phyloP scores from a whole-genome alignment of 2,113 vertebrate genomes.

The Corynorhinus townsendii region DNA sequence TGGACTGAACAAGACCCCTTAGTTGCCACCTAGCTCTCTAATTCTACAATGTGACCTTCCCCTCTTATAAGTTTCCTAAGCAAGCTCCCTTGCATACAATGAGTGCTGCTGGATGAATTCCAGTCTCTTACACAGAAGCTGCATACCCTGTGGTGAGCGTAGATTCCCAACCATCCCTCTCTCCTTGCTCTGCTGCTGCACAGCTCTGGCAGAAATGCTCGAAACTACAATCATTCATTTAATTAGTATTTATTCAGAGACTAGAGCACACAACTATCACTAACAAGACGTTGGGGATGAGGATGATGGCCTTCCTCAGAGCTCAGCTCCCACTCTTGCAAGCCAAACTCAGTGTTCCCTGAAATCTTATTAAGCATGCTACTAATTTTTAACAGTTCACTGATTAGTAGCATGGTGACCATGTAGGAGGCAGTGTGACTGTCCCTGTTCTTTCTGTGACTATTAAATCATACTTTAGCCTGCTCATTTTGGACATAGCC shows the following conservation, averaged over 20 bases:
- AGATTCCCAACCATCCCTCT: background rate
- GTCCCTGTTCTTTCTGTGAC: conserved; percentile 3
- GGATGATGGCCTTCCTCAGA: background rate
- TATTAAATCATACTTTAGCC: conserved; percentile 16
- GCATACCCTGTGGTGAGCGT: background rate
- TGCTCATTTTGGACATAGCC: background rate
- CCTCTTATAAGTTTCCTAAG: background rate
- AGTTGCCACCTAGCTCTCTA: background rate
- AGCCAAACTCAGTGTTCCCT: background rate
- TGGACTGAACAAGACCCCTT: background rate
- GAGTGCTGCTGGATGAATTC: background rate
- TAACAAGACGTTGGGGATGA: background rate
- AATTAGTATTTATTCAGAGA: background rate
- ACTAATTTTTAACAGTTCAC: background rate
- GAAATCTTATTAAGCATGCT: background rate
- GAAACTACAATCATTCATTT: background rate
- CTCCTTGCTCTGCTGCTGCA: background rate
- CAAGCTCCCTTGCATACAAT: background rate
- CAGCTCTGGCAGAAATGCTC: background rate
- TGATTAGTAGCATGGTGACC: background rate
- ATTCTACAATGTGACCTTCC: background rate
- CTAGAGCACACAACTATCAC: background rate
- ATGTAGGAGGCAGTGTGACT: background rate
- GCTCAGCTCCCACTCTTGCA: background rate
- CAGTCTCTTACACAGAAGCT: background rate